Conservation (phyloP, 35 echinoderm and acorn worm genomes). For the Holothuria glaberrima region DNA sequence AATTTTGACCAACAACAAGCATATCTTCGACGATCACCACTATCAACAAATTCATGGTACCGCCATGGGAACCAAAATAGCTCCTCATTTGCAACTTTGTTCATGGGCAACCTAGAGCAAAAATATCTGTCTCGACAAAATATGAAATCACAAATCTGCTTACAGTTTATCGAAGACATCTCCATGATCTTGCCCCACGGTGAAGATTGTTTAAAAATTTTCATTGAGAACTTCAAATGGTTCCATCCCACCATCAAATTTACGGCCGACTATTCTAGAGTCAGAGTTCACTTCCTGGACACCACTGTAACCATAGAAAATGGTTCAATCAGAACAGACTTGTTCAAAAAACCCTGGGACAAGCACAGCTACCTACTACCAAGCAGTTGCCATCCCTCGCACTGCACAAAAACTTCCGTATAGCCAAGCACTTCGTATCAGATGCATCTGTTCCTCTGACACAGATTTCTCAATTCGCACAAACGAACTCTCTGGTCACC, state of each 20-base stretch:
- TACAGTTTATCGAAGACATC: background rate
- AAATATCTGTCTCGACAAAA: background rate
- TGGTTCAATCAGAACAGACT: background rate
- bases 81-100: conserved; percentile 2
- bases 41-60: conserved; percentile 3
- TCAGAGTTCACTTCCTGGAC: too few relatives aligned
- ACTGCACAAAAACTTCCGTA: too few relatives aligned
- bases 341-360: too few relatives aligned
- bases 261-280: too few relatives aligned
- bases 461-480: background rate
- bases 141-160: background rate
- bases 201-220: background rate
- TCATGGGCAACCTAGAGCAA: background rate
- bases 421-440: too few relatives aligned
- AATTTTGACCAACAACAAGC: background rate
- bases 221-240: background rate
- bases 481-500: too few relatives aligned
- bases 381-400: too few relatives aligned
- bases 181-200: conserved; percentile 35
- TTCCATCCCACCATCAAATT: conserved; percentile 15
- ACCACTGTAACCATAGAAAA: too few relatives aligned
- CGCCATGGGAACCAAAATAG: too few relatives aligned
- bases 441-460: too few relatives aligned
- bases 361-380: too few relatives aligned
- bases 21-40: background rate